Percentiles rank a stretch among this genome's conserved stretches.
phyloP scores from a whole-genome alignment of 2,113 vertebrate genomes.

The Oreocharis arfaki region DNA sequence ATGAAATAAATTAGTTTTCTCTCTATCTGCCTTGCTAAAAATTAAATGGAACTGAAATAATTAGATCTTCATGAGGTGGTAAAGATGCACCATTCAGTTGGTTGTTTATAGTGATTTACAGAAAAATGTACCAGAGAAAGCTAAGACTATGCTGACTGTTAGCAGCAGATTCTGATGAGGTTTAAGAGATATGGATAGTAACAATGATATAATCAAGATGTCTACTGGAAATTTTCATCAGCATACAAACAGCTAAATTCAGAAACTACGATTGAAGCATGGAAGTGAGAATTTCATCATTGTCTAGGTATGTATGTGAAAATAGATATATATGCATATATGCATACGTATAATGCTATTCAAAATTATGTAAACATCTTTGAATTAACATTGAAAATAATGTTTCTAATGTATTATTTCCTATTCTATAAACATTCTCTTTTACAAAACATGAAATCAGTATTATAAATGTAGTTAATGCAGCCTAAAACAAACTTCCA shows the following conservation, averaged over 20 bases:
- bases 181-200: background rate
- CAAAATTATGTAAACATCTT: background rate
- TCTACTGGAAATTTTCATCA: background rate
- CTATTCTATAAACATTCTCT: background rate
- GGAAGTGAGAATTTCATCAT: background rate
- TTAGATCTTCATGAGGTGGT: background rate
- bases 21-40: background rate
- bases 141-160: background rate
- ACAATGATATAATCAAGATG: background rate
- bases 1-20: background rate
- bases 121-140: background rate
- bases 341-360: background rate
- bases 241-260: background rate
- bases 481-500: background rate
- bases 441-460: background rate
- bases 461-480: background rate
- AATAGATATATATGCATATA: background rate
- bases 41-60: background rate
- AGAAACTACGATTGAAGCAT: background rate
- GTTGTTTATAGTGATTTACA: background rate
- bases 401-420: background rate
- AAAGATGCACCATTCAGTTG: too few relatives aligned
- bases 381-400: background rate
- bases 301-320: background rate
- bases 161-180: background rate